phyloP scores from a whole-genome alignment of 2,113 vertebrate species.

The Agelaius tricolor region DNA sequence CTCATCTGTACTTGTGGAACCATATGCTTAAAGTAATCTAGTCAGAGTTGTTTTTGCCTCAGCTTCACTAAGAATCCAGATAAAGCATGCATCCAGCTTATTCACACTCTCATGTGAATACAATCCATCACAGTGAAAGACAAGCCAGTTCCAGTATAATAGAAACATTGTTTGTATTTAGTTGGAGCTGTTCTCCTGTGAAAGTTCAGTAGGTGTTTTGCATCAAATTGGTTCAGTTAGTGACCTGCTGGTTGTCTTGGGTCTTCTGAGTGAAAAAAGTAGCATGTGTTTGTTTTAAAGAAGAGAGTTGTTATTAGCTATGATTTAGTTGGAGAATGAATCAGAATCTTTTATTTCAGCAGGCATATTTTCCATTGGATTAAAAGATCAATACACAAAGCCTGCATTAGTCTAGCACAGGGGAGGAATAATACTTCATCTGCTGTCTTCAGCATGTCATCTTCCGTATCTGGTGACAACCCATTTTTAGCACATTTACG shows the following conservation, averaged over 20 bases:
- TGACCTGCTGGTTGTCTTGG: neutral
- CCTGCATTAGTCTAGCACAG: neutral
- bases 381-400: neutral
- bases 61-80: neutral
- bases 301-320: neutral
- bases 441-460: neutral
- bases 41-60: neutral
- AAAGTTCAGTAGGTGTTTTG: neutral
- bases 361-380: neutral
- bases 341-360: neutral
- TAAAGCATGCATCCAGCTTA: neutral
- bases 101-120: neutral
- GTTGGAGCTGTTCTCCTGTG: neutral
- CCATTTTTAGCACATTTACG: neutral
- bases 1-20: neutral
- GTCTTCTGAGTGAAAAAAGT: neutral
- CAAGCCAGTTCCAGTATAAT: constrained; percentile 11
- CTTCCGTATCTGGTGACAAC: neutral
- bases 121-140: neutral
- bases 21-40: neutral
- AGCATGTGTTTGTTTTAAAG: neutral
- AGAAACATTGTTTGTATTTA: neutral
- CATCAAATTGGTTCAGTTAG: neutral
- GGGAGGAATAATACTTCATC: neutral
- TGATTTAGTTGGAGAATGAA: neutral